Evolutionary conservation across 2,797 vertebrate species (phyloP), one percentile per base, ranked within the genome.

Genomic region (Telmatherina bonti): DNA sequence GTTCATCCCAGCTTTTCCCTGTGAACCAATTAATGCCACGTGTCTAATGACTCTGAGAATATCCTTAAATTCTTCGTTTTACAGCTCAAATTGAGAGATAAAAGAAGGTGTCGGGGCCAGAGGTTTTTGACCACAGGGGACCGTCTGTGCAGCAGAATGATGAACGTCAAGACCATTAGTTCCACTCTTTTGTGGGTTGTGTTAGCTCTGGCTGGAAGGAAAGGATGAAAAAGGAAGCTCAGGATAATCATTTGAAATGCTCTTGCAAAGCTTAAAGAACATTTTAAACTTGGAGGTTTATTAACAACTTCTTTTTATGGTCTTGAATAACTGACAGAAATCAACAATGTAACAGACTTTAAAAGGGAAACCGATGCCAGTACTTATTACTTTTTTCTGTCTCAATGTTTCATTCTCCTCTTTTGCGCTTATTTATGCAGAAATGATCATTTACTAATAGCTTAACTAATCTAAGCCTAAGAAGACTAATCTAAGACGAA

Each of bases 151-250:
- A 65, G 61, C 52, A 78, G 63, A 74, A 72, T 68, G 62, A 82
- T 49, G 18, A 36, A 67, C 82, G 72, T 83, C 76, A 81, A 80
- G 69, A 60, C 65, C 59, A 79, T 89, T 85, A 76, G 79, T 87
- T 88, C 78, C 74, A 62, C 70, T 76, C 64, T 18, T 27, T 73
- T 72, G 58, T 10, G 20, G 62, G 62, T 66, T 68, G 38, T 70
- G 11, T 67, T 56, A 62, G 30, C 60, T 35, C 66, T 47, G 26
- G 52, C 62, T 81, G 73, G 68, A 60, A 54, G 75, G 69, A 78
- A 85, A 67, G 83, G 72, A 77, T 64, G 61, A 67, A 54, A 81
- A 62, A 38, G 12, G 65, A 10, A 31, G 52, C 41, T 85, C 62
- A 74, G 64, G 75, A 79, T 70, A 16, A 62, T n/a, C 41, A 26